Conservation (phyloP, 2,113 vertebrate species). For the Loxodonta africana region DNA sequence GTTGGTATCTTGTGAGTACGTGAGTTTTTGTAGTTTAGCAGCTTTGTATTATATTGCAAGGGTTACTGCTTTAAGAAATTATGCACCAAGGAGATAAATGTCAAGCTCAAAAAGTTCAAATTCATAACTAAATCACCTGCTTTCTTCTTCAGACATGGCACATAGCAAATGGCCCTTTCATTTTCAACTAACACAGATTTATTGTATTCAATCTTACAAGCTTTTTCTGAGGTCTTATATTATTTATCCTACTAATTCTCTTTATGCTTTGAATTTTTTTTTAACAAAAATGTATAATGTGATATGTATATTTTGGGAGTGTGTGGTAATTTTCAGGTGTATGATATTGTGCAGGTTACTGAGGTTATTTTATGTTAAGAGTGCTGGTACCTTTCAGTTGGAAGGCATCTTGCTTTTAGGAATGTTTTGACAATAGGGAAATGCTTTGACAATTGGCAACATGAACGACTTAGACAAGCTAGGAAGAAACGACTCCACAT, state of each 20-base stretch:
- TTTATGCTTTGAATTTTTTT: background rate
- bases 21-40: slow-evolving; percentile 69
- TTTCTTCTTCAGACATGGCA: slow-evolving; percentile 17
- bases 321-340: background rate
- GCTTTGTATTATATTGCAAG: slow-evolving; percentile 34
- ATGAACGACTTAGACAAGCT: background rate
- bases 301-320: background rate
- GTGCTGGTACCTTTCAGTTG: background rate
- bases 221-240: background rate
- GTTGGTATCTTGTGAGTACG: slow-evolving; percentile 67
- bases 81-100: slow-evolving; percentile 79
- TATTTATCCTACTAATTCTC: background rate
- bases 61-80: slow-evolving; percentile 74
- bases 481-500: background rate
- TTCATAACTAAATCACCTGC: slow-evolving; percentile 71
- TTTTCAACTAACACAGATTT: slow-evolving; percentile 39
- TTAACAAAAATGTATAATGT: background rate
- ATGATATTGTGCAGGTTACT: background rate
- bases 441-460: background rate
- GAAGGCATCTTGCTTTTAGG: background rate
- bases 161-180: slow-evolving; percentile 17
- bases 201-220: background rate
- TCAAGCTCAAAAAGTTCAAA: slow-evolving; percentile 80
- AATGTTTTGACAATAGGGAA: background rate
- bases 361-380: background rate